Conservation (phyloP, 2,113 vertebrate genomes). For the Ceuthmochares aereus region DNA sequence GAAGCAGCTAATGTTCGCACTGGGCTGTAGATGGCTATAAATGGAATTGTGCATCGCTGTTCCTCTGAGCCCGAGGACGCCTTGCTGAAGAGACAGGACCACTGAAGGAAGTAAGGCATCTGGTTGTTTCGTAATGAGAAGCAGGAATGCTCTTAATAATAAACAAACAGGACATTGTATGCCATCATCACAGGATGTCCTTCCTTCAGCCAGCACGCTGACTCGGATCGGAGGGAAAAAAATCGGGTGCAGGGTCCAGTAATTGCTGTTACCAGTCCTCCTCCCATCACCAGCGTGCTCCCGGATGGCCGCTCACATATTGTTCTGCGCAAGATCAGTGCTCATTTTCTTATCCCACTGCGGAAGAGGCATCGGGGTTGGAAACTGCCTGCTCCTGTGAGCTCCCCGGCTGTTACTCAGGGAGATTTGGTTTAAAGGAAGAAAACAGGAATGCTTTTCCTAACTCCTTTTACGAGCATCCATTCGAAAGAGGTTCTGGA, state of each 20-base stretch:
- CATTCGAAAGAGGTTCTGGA: neutral
- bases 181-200: conserved; percentile 92
- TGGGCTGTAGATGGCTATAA: conserved; percentile 66
- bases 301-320: neutral
- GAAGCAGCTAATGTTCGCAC: neutral
- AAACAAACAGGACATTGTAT: conserved; percentile 89
- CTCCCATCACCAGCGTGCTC: neutral
- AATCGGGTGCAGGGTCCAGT: conserved; percentile 16
- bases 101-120: conserved; percentile 82
- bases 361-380: neutral
- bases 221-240: conserved; percentile 58
- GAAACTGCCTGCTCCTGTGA: neutral
- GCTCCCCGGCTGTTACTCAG: neutral
- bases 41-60: conserved; percentile 73
- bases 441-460: neutral
- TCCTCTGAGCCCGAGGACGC: conserved; percentile 70
- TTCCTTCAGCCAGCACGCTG: conserved; percentile 82
- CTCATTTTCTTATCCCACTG: neutral
- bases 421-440: neutral
- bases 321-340: neutral
- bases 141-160: conserved; percentile 86
- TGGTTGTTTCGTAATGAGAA: conserved; percentile 87
- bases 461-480: neutral
- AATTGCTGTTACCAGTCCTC: conserved; percentile 25
- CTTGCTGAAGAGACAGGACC: conserved; percentile 71